phyloP scores from a whole-genome alignment of 2,888 invertebrate genomes.

The Dascillus cervinus region DNA sequence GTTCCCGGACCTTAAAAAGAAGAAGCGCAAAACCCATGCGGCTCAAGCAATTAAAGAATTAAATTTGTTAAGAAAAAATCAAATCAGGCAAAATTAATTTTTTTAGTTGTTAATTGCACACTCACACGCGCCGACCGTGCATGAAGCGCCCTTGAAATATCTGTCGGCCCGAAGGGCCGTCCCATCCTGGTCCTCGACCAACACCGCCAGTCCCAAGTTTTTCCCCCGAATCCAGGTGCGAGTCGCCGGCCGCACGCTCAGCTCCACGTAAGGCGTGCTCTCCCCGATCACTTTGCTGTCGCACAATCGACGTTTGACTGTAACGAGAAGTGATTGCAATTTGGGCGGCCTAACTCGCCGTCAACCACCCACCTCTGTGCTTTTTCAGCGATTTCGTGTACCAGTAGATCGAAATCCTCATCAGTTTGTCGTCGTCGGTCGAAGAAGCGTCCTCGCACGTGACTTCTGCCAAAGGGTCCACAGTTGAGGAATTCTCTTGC shows the following conservation, averaged over 20 bases:
- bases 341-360: background rate
- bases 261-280: slow-evolving; percentile 42
- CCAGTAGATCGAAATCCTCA: slow-evolving; percentile 52
- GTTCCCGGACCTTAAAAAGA: no score
- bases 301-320: slow-evolving; percentile 43
- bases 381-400: slow-evolving; percentile 50
- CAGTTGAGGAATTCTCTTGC: slow-evolving; percentile 35
- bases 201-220: slow-evolving; percentile 45
- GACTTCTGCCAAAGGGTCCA: slow-evolving; percentile 2
- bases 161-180: slow-evolving; percentile 43
- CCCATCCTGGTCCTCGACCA: slow-evolving; percentile 54
- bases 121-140: slow-evolving; percentile 45
- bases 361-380: no score
- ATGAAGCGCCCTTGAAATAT: slow-evolving; percentile 46
- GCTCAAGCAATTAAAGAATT: no score
- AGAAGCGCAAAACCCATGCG: no score
- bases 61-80: background rate
- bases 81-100: slow-evolving; percentile 1
- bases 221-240: slow-evolving; percentile 39
- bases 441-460: slow-evolving; percentile 22
- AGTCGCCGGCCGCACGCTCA: slow-evolving; percentile 44
- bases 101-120: slow-evolving; percentile 21
- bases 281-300: slow-evolving; percentile 44
- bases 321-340: slow-evolving; percentile 10
- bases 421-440: slow-evolving; percentile 46